Percentiles rank a stretch among this genome's conserved stretches.
phyloP scores from a whole-genome alignment of 2,888 invertebrate genomes.

The Dynastes hyllus region DNA sequence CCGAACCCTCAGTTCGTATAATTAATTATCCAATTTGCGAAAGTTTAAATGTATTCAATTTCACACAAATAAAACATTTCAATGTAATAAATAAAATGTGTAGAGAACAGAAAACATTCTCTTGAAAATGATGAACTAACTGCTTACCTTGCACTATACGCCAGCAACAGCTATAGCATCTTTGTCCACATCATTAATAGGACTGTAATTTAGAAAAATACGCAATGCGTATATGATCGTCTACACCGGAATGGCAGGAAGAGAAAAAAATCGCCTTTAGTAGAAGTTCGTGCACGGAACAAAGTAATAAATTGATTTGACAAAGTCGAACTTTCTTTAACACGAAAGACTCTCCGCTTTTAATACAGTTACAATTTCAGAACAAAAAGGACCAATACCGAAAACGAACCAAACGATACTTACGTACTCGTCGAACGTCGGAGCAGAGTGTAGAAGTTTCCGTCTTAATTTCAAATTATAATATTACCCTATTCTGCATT shows the following conservation, averaged over 20 bases:
- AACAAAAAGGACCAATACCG: conserved; percentile 24
- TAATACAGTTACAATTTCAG: conserved; percentile 34
- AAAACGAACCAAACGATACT: conserved; percentile 15
- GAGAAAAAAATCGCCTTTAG: conserved; percentile 17
- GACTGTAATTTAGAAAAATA: conserved; percentile 25
- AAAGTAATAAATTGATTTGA: conserved; percentile 44
- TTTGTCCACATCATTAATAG: neutral
- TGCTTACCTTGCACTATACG: no score
- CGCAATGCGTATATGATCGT: conserved; percentile 10
- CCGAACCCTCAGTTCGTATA: no score
- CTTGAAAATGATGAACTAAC: no score
- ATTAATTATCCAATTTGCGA: no score
- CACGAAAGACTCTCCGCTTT: conserved; percentile 39
- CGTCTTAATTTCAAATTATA: conserved; percentile 33
- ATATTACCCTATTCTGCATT: conserved; percentile 24
- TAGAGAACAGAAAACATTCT: no score
- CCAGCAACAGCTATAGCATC: no score
- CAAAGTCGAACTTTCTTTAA: conserved; percentile 39
- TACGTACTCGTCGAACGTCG: neutral
- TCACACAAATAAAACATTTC: no score
- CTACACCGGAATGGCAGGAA: neutral
- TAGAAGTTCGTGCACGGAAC: conserved; percentile 33
- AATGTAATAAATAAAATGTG: no score
- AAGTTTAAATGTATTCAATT: no score
- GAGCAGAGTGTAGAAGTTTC: neutral